These are phyloP conservation scores for Pseudorasbora parva DNA, from an alignment of 2,113 vertebrate species.

Conservation along the genomic window DNA sequence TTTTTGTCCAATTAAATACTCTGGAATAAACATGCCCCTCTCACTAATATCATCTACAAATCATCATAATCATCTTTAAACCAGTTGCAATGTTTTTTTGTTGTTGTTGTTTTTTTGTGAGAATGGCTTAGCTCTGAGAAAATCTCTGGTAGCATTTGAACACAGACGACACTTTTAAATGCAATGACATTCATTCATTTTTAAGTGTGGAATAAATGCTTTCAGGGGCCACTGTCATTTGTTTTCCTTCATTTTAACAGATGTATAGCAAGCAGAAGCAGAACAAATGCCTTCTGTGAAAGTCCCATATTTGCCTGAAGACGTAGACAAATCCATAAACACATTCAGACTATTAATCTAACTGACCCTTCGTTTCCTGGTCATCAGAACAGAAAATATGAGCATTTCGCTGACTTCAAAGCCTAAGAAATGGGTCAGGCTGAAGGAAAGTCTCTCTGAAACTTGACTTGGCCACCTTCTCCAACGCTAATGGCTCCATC, in stretches of 20 bases:
- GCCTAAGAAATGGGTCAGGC: background rate
- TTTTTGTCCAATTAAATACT: background rate
- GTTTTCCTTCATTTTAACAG: background rate
- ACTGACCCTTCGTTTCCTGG: background rate
- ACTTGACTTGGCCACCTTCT: conserved; percentile 20
- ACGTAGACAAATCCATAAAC: conserved; percentile 3
- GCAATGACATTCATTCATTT: background rate
- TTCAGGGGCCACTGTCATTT: background rate
- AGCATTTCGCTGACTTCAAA: background rate
- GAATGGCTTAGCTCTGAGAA: background rate
- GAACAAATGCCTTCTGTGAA: conserved; percentile 10
- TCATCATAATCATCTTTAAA: background rate
- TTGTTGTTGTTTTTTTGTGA: too few relatives aligned
- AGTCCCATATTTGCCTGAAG: background rate
- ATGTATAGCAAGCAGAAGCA: background rate
- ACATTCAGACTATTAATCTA: conserved; percentile 2
- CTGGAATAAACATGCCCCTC: background rate
- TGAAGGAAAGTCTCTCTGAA: conserved; percentile 8
- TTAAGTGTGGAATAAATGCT: background rate
- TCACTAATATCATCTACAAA: too few relatives aligned
- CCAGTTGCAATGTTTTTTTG: too few relatives aligned
- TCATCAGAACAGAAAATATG: background rate
- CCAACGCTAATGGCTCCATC: conserved; percentile 48
- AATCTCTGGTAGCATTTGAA: background rate
- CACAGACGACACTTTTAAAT: background rate